These are phyloP conservation scores for Eurois occulta DNA, from an alignment of 2,888 invertebrate species.

Conservation along the genomic window DNA sequence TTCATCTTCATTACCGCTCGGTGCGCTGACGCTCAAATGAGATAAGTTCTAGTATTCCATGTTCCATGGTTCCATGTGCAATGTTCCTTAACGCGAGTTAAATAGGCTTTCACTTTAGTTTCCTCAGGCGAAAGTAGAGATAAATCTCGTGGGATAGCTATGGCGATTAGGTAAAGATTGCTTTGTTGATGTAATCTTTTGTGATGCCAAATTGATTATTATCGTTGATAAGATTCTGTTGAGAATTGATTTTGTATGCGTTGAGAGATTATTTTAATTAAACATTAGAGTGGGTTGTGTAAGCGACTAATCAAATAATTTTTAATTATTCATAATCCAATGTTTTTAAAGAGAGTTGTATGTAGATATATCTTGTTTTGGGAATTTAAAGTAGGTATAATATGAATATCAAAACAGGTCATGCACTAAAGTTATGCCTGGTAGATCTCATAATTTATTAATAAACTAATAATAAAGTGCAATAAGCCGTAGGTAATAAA, in stretches of 20 bases:
- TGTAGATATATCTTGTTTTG: background rate
- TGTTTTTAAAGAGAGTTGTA: background rate
- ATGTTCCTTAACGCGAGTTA: slow-evolving; percentile 61
- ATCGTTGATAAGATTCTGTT: slow-evolving; percentile 32
- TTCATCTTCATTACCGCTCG: slow-evolving; percentile 61
- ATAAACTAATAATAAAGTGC: background rate
- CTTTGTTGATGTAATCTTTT: slow-evolving; percentile 49
- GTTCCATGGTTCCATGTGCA: slow-evolving; percentile 29
- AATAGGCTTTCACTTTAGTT: slow-evolving; percentile 72
- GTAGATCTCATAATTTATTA: background rate
- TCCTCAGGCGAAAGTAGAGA: slow-evolving; percentile 68
- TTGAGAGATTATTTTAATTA: slow-evolving; percentile 21
- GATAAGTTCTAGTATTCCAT: slow-evolving; percentile 47
- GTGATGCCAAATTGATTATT: slow-evolving; percentile 49
- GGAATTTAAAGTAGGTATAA: background rate
- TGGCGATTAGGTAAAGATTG: slow-evolving; percentile 44
- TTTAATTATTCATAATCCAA: background rate
- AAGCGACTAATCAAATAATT: background rate
- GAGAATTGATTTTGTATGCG: slow-evolving; percentile 39
- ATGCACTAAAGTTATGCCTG: background rate
- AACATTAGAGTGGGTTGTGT: slow-evolving; percentile 2
- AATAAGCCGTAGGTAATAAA: background rate
- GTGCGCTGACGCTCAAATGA: slow-evolving; percentile 58
- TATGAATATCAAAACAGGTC: background rate
- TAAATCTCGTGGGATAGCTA: slow-evolving; percentile 54